Conservation (phyloP, 2,113 vertebrate genomes). For the Eudorcas thomsonii region DNA sequence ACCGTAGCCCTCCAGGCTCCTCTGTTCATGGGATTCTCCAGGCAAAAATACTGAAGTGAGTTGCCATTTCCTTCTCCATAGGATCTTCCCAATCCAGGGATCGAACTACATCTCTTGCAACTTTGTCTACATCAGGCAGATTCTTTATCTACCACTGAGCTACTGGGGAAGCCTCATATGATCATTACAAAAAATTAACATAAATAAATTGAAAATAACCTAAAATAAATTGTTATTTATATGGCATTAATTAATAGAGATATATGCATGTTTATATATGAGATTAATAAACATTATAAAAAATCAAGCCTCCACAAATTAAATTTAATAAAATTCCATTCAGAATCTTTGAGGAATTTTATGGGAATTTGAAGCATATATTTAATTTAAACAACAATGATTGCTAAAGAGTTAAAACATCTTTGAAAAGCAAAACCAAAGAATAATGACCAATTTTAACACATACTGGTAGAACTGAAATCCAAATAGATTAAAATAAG, state of each 20-base stretch:
- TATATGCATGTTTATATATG: background rate
- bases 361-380: background rate
- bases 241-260: background rate
- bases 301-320: background rate
- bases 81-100: background rate
- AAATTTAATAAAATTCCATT: background rate
- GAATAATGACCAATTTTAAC: background rate
- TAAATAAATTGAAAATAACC: background rate
- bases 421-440: background rate
- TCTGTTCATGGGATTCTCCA: background rate
- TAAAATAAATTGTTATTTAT: background rate
- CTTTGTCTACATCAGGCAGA: background rate
- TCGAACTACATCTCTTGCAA: background rate
- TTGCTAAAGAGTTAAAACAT: background rate
- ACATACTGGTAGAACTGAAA: background rate
- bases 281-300: background rate
- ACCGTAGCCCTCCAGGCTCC: background rate
- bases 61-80: background rate
- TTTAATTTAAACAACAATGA: background rate
- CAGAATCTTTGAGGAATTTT: background rate
- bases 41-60: background rate
- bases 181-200: background rate
- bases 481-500: background rate
- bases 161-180: background rate
- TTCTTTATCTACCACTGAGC: background rate